Percentiles rank a stretch among this genome's conserved stretches.
Conservation (phyloP, 2,113 vertebrate genomes). For the Pedetes capensis region DNA sequence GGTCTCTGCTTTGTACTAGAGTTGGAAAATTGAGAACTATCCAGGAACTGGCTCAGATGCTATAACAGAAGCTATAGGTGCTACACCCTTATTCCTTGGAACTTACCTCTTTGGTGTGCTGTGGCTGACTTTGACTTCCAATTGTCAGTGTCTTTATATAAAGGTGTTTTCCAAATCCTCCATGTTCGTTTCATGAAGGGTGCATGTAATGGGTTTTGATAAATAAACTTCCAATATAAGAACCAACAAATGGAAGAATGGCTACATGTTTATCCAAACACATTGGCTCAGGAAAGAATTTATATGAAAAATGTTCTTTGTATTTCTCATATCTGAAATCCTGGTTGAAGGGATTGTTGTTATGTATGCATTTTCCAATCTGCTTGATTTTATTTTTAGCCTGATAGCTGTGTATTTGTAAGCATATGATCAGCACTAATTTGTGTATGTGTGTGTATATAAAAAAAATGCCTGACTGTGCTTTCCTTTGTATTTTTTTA, state of each 20-base stretch:
- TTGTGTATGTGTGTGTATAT: not conserved
- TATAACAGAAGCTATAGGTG: not conserved
- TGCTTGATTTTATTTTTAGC: constrained; percentile 20
- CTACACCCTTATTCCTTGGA: not conserved
- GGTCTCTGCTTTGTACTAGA: not conserved
- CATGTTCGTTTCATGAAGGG: too few species aligned
- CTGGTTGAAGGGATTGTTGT: not conserved
- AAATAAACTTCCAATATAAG: not conserved
- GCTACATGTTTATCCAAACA: not conserved
- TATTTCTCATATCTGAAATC: not conserved
- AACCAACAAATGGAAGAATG: not conserved
- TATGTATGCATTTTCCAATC: not conserved
- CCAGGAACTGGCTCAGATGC: not conserved
- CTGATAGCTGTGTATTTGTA: not conserved
- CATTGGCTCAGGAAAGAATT: not conserved
- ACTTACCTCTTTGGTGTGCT: not conserved
- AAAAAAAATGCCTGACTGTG: constrained; percentile 30
- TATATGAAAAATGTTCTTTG: not conserved
- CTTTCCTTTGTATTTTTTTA: not conserved
- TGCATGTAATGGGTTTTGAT: not conserved
- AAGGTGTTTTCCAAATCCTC: not conserved
- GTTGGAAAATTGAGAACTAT: not conserved
- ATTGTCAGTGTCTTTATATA: not conserved
- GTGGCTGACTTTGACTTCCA: not conserved
- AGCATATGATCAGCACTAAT: not conserved